Conservation (phyloP, 2,797 vertebrate species). For the Oreochromis mossambicus region DNA sequence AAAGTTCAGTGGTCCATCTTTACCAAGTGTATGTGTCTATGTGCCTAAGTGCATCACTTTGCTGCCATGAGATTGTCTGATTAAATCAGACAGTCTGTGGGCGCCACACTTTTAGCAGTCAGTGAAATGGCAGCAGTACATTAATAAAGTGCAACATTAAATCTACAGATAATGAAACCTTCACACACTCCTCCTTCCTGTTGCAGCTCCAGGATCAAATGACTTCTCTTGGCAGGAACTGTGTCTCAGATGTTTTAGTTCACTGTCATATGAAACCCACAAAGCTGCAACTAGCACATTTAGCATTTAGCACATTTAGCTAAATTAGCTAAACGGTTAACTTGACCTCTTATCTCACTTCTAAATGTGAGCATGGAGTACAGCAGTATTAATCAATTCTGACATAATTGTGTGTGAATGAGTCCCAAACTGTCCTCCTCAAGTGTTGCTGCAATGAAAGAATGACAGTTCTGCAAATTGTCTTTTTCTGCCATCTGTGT, state of each 20-base stretch:
- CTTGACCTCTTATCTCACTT: background rate
- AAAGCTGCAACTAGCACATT: background rate
- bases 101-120: background rate
- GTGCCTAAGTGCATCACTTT: background rate
- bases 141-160: background rate
- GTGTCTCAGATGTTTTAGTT: background rate
- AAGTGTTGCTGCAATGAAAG: background rate
- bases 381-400: background rate
- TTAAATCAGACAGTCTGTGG: background rate
- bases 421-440: background rate
- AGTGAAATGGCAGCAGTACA: background rate
- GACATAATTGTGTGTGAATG: background rate
- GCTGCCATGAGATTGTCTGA: background rate
- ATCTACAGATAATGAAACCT: background rate
- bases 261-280: background rate
- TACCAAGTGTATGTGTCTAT: background rate
- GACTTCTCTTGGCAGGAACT: background rate
- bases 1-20: background rate
- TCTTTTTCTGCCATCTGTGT: background rate
- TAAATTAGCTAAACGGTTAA: background rate
- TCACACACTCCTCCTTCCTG: background rate
- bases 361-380: background rate
- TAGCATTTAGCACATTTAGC: background rate
- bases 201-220: background rate
- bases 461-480: constrained; percentile 23